Evolutionary conservation across 1,140 invertebrate species (phyloP), one percentile per base, ranked within the genome.

Genomic region (Semibalanus balanoides): DNA sequence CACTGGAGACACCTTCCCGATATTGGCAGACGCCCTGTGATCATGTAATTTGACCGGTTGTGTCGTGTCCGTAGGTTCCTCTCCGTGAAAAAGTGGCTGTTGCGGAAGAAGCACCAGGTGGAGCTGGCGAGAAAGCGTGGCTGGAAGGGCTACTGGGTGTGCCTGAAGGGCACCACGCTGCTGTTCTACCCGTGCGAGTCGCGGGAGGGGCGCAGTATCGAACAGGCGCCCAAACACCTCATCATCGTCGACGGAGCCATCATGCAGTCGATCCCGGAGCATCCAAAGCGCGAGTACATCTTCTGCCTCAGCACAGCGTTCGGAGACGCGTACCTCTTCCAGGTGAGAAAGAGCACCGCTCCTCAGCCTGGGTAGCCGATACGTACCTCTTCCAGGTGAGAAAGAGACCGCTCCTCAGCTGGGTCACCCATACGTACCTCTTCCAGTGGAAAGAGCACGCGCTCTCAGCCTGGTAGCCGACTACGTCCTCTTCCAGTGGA

Each of bases 61-160:
- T 64, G 14, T 19, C 28, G 70, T 72, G 25, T 77, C 83, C 83
- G 0, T 85, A 98, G 95, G 83, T 98, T 97, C 86, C 87, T 99
- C 79, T 96, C 94, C 81, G 96, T 98, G 77, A 99, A 99, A 86
- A 98, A 99, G 86, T 98, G 96, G 96, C 86, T 99, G 79, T 86
- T 98, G 78, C 90, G 96, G 78, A 97, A 97, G 85, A 97, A 97
- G 84, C 93, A 96, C 84, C 95, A 97, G 85, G 93, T 98, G 79
- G 96, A 98, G 84, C 85, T 98, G 83, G 96, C 96, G 3, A 88
- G 95, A 29, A 96, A 96, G 83, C 88, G 96, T 70, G 95, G 94
- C 77, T 98, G 96, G 96, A 97, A 97, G 85, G 93, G 94, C 74
- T 98, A 98, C 85, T 98, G 96, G 95, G 95, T 98, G 22, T 97